Percentiles rank a stretch among this genome's conserved stretches.
These are phyloP conservation scores for Pocillopora grandis DNA, from an alignment of 92 coral and sea anemone genomes.

Conservation along the genomic window DNA sequence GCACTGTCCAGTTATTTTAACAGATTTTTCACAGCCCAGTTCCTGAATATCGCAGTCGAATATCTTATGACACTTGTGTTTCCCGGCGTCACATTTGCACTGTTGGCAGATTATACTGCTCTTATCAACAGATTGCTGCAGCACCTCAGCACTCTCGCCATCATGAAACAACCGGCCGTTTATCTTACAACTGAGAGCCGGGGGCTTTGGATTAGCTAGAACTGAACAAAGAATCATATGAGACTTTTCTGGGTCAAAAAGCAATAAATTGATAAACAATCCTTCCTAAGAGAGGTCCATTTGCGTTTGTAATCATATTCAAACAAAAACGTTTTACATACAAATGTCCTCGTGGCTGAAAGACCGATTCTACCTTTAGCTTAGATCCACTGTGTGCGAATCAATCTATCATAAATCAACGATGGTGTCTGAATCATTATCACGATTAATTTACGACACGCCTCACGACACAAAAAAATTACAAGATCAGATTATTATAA, in stretches of 20 bases:
- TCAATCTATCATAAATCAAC: no score
- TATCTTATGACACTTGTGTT: conserved; percentile 36
- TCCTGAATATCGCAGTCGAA: conserved; percentile 39
- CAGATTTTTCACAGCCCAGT: conserved; percentile 41
- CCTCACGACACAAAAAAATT: no score
- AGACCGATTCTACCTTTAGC: no score
- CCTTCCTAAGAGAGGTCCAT: background rate
- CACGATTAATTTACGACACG: no score
- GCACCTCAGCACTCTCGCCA: conserved; percentile 40
- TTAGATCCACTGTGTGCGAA: no score
- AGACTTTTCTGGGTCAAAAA: no score
- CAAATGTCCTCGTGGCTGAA: no score
- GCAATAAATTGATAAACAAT: background rate
- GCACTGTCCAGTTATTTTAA: conserved; percentile 50
- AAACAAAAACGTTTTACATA: no score
- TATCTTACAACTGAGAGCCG: conserved; percentile 19
- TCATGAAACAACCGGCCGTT: conserved; percentile 18
- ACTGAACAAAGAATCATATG: background rate
- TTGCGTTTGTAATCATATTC: no score
- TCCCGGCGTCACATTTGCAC: conserved; percentile 38
- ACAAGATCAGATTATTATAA: no score
- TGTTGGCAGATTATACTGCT: conserved; percentile 36
- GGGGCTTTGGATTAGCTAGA: conserved; percentile 4
- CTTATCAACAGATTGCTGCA: conserved; percentile 26
- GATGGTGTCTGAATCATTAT: no score